Evolutionary conservation across 2,113 vertebrate species (phyloP).

Genomic region (Osmerus mordax): DNA sequence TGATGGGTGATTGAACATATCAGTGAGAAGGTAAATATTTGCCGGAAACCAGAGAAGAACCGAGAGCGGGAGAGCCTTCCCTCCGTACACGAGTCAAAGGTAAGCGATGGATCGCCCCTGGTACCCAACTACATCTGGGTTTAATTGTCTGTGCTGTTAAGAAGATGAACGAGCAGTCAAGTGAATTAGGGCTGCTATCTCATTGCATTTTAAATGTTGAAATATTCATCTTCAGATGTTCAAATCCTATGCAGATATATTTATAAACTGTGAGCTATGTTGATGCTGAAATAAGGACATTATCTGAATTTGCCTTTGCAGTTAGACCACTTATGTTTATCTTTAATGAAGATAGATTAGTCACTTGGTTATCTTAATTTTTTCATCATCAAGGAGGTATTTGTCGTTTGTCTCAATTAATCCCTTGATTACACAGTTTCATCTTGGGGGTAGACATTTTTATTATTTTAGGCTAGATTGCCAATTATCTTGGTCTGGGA

Average conservation of each 20-base stretch:
- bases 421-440: background rate
- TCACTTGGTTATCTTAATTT: background rate
- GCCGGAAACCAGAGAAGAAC: constrained; percentile 49
- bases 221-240: background rate
- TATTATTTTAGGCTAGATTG: background rate
- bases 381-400: no score
- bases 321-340: background rate
- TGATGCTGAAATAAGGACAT: background rate
- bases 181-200: constrained; percentile 4
- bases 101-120: constrained; percentile 50
- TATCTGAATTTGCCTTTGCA: background rate
- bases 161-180: constrained; percentile 17
- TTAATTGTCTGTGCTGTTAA: constrained; percentile 27
- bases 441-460: background rate
- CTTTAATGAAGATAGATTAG: background rate
- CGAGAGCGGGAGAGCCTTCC: constrained; percentile 33
- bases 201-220: background rate
- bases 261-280: no score
- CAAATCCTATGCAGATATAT: background rate
- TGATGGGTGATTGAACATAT: constrained; percentile 50
- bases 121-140: background rate
- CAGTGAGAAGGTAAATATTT: constrained; percentile 66
- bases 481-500: constrained; percentile 10
- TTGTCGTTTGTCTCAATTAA: no score
- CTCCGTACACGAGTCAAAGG: constrained; percentile 57